A percentile compares a stretch with the other conserved stretches of the same genome.
phyloP scores from a whole-genome alignment of 2,113 vertebrate genomes.

The Erythrocercus mccallii region DNA sequence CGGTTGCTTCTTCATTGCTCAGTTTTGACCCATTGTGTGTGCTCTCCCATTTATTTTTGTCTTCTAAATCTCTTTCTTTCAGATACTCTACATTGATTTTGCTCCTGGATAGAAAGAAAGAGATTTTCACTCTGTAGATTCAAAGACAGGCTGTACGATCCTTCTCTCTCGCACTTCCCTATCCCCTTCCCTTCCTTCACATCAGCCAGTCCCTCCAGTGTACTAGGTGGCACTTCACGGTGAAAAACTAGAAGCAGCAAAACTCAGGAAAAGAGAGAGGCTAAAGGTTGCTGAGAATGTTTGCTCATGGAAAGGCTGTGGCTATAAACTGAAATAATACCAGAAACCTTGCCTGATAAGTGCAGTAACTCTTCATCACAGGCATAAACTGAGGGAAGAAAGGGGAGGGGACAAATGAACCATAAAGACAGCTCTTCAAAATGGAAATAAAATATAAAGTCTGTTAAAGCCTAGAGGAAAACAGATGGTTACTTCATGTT shows the following conservation, averaged over 20 bases:
- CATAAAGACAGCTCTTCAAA: constrained; percentile 14
- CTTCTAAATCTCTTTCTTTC: background rate
- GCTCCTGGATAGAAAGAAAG: background rate
- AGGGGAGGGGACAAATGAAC: background rate
- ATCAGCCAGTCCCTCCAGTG: background rate
- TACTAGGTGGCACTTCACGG: constrained; percentile 28
- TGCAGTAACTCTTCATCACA: constrained; percentile 14
- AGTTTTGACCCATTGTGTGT: constrained; percentile 5
- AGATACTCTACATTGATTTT: background rate
- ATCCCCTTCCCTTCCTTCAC: background rate
- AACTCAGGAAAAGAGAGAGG: constrained; percentile 63
- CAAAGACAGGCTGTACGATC: background rate
- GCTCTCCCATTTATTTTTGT: background rate
- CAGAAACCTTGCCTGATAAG: constrained; percentile 66
- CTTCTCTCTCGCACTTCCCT: background rate
- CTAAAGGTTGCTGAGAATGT: constrained; percentile 75
- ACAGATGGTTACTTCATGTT: constrained; percentile 25
- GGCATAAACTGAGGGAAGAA: constrained; percentile 3
- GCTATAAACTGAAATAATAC: constrained; percentile 67
- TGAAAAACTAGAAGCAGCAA: constrained; percentile 62
- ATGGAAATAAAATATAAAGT: constrained; percentile 23
- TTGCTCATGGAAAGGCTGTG: constrained; percentile 69
- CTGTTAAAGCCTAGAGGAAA: background rate
- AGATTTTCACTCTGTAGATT: background rate
- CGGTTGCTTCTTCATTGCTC: constrained; percentile 44